Base-by-base conservation (phyloP, 2,888 invertebrate species). In the Thera britannica region DNA sequence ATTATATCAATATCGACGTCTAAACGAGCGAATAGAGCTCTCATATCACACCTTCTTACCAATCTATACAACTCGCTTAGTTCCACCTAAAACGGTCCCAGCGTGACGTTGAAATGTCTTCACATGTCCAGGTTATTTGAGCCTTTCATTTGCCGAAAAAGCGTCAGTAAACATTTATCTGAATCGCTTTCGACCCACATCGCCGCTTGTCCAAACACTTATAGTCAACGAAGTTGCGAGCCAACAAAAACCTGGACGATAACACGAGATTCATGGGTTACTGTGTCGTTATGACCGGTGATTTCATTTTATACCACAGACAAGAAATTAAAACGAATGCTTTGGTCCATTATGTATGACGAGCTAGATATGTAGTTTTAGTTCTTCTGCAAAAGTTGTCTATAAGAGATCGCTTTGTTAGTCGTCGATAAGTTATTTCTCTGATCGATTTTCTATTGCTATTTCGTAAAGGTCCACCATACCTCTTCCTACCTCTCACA, bases 191-290 rank as follows among this genome's bases (percentile, higher is more conserved):
- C 55, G 36, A 34, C 65, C 48, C 55, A 55, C 60, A 57, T 57
- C 49, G 23, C 38, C 9, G 60, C 65, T 65, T 51, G 51, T 66
- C 65, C 65, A 66, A 60, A 66, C 57, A 66, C 44, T 49, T 9
- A 46, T 46, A 56, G 57, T 57, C 66, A 59, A 38, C 62, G 49
- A 55, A 54, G 58, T 62, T 57, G 44, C 58, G 35, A 58, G 67
- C 62, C 52, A 67, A 67, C 67, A 58, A 62, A 62, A 66, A 66
- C 61, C 34, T 48, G 36, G 54, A 61, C 44, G 65, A 62, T 62
- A 62, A 67, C 67, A 48, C 12, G 49, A 54, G 57, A 57, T 54
- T 65, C 65, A 61, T 58, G 46, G 58, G 57, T 48, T 62, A 46
- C 65, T 41, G 57, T 59, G 59, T 49, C 48, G 56, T 65, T 51